phyloP scores from a whole-genome alignment of 30 jellyfish, hydroid and myxozoan species.

The Hydractinia symbiolongicarpus region DNA sequence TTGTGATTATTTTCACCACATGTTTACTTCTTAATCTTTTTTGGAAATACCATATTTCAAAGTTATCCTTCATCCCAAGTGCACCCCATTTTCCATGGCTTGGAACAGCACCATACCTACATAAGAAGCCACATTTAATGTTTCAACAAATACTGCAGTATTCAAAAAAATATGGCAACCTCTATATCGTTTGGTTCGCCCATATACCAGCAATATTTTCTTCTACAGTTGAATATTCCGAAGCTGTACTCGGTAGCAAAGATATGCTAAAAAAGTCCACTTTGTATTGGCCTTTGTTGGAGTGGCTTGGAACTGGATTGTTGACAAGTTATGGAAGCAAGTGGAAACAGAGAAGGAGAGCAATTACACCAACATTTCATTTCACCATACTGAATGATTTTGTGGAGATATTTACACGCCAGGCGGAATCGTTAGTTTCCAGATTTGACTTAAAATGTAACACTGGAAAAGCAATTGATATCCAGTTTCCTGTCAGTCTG shows the following conservation, averaged over 20 bases:
- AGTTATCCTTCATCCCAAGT: neutral
- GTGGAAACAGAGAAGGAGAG: constrained; percentile 77
- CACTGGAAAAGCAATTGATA: constrained; percentile 29
- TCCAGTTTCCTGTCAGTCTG: constrained; percentile 29
- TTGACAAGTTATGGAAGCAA: constrained; percentile 57
- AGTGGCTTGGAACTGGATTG: constrained; percentile 80
- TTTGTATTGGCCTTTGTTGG: constrained; percentile 46
- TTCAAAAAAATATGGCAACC: neutral
- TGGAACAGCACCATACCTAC: constrained; percentile 14
- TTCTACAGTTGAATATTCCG: constrained; percentile 26
- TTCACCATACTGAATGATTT: constrained; percentile 70
- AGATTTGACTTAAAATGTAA: constrained; percentile 17
- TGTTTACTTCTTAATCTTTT: neutral
- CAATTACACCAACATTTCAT: constrained; percentile 85
- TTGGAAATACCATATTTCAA: neutral
- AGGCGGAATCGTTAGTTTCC: constrained; percentile 54
- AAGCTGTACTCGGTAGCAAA: constrained; percentile 26
- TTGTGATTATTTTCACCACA: no score
- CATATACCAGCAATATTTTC: constrained; percentile 1
- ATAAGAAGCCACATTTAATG: neutral
- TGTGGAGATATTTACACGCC: constrained; percentile 50
- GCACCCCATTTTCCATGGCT: constrained; percentile 20
- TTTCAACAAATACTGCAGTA: constrained; percentile 3
- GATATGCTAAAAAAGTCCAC: constrained; percentile 39
- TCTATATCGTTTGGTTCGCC: constrained; percentile 23